Base-by-base conservation (phyloP, 2,888 invertebrate genomes). In the Onchidella celtica region DNA sequence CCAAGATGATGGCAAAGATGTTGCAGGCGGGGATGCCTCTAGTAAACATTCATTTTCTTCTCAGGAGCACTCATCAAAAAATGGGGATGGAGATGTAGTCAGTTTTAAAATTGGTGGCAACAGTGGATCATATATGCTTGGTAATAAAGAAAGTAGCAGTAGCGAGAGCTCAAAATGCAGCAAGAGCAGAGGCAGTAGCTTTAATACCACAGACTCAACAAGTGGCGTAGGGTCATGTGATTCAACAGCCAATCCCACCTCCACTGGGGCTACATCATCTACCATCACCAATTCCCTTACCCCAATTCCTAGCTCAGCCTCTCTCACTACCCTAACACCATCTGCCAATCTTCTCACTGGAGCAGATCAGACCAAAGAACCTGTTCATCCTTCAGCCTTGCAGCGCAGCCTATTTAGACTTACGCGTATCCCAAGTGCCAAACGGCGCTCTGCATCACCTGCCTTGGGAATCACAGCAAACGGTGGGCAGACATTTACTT, bases 161-260 rank as follows among this genome's bases (percentile, higher is more conserved):
- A 91, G 91, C 85, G 92, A 91, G 34, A 91, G 89, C 77, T 88
- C 90, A n/a, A 80, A 86, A 74, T 88, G 87, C 95, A 91, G 89
- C 83, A 93, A 93, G 87, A 93, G 92, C 92, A 93, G 91, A 90
- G 94, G 94, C 86, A 95, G 90, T 91, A 95, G 92, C 93, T 95
- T 95, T 72, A 90, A 91, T 89, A 95, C 95, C n/a, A 97, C 97
- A 91, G 96, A 96, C 14, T 89, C 89, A 81, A 96, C 96, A 0
- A 97, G 96, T 84, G 97, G 97, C 63, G 96, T 97, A 32, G 96
- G 96, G 93, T 97, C 97, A 80, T 96, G 96, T 88, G 97, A 97
- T 92, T 97, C 96, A 1, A 95, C 89, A 24, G 75, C 83, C 17
- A 40, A 76, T 29, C 69, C 75, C 1, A 32, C 40, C 2, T 32